phyloP scores from a whole-genome alignment of 2,113 vertebrate species.

The Tachuris rubrigastra region DNA sequence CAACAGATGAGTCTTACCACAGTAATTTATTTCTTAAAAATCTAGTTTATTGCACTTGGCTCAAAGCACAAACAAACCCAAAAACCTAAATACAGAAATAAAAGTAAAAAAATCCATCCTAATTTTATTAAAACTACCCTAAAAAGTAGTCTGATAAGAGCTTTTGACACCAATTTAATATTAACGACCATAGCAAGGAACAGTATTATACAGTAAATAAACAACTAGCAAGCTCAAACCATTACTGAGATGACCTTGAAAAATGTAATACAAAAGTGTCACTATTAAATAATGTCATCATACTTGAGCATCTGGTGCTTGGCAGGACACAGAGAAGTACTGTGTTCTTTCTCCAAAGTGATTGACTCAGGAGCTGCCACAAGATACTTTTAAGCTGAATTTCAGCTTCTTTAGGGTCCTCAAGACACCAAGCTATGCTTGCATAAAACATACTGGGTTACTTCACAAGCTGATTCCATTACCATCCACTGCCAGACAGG shows the following conservation, averaged over 20 bases:
- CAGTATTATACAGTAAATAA: slow-evolving; percentile 6
- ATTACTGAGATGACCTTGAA: slow-evolving; percentile 17
- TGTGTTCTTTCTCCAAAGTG: neutral
- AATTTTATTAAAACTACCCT: slow-evolving; percentile 37
- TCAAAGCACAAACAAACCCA: slow-evolving; percentile 64
- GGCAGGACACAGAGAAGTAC: neutral
- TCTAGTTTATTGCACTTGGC: slow-evolving; percentile 74
- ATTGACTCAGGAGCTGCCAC: neutral
- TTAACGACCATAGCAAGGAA: slow-evolving; percentile 53
- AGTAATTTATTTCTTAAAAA: slow-evolving; percentile 53
- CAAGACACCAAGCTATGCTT: neutral
- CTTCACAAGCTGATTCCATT: slow-evolving; percentile 14
- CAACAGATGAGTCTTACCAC: slow-evolving; percentile 24
- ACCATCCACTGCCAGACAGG: slow-evolving; percentile 16
- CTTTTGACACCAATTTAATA: slow-evolving; percentile 24
- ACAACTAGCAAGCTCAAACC: slow-evolving; percentile 37
- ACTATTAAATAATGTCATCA: neutral
- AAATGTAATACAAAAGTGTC: slow-evolving; percentile 32
- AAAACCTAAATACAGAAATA: slow-evolving; percentile 50
- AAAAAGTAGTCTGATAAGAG: slow-evolving; percentile 26
- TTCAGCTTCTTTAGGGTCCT: slow-evolving; percentile 23
- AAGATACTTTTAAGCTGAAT: neutral
- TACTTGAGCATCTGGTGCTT: neutral
- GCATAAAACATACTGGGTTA: slow-evolving; percentile 8
- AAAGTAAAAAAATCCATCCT: slow-evolving; percentile 29